Evolutionary conservation across 2,888 invertebrate species (phyloP), one percentile per base, ranked within the genome.

Genomic region (Noctua janthina): DNA sequence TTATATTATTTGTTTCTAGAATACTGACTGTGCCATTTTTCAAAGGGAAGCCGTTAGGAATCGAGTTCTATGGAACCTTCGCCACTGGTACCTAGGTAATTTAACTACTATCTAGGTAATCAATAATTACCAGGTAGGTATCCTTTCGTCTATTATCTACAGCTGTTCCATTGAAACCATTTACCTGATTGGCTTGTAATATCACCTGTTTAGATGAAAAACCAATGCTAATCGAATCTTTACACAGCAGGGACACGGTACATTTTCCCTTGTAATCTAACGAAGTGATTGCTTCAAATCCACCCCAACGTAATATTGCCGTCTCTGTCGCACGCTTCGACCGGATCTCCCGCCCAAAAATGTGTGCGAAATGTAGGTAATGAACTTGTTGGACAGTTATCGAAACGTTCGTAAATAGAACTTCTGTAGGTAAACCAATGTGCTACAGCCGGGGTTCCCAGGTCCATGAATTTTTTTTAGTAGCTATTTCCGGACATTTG

Each of bases 251-350:
- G 49, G 4, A 83, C 75, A 87, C 72, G 88, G 75, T 74, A 83
- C 39, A 86, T 78, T 88, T 88, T 88, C 71, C 87, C 72, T 79
- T 88, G 74, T 69, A 54, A 76, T 76, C 54, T 74, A 46, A 69
- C 35, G 49, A n/a, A 56, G 20, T 68, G 74, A 87, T 84, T 79
- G 84, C 74, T 87, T 74, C 80, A 87, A 86, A 86, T 86, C 85
- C 85, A 87, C 84, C 84, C 83, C 74, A 66, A 73, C 81, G 74
- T 68, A 68, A 73, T 85, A 39, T 64, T 72, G 84, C 75, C 75
- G 72, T 89, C 90, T 88, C 91, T 87, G 76, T 88, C 87, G 56
- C 87, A 74, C 87, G 67, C 15, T 72, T n/a, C 70, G 15, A 69
- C 74, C 68, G 62, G 62, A 76, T 59, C 69, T 74, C 85, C 85